Evolutionary conservation across 2,797 vertebrate species (phyloP), one percentile per base, ranked within the genome.

Genomic region (Phataginus tricuspis): DNA sequence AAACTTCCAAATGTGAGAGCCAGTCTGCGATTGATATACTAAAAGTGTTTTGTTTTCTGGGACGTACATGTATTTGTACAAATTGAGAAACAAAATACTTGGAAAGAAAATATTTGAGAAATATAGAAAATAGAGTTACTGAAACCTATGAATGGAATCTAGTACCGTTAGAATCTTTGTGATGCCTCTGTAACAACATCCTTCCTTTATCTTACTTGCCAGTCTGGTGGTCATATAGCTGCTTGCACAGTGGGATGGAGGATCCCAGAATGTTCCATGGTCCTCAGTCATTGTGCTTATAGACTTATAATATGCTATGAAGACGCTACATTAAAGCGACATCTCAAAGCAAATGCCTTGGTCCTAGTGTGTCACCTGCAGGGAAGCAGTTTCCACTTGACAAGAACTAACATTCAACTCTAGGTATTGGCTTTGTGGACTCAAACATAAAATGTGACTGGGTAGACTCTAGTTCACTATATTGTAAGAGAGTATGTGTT

Each of bases 91-190:
- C 19, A 57, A 61, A 89, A 29, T 64, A 82, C 53, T 87, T 29
- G 16, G 34, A 84, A 77, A 19, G 27, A 79, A 90, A 90, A 96
- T 45, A 0, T 85, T 90, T 95, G 53, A 13, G 21, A 92, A 78
- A 25, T 39, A 23, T 3, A 78, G 68, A 63, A 95, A 88, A 86
- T 31, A 80, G 51, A 94, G 39, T 80, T 49, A 59, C 31, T 72
- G 10, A 80, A 74, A 64, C 18, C 25, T 34, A 39, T 16, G 5
- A 57, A 51, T 29, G 7, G 25, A 39, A 3, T 57, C 16, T 69
- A 39, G 4, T 53, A 19, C 16, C 71, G 27, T 31, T 29, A 71
- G 80, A 75, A 71, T 34, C 19, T 45, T 45, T 45, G 27, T 69
- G 61, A n/a, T 68, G 55, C 27, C 45, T 72, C 55, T 39, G 2